These are phyloP conservation scores for Petrolisthes manimaculis DNA, from an alignment of 2,888 invertebrate genomes.

Conservation along the genomic window DNA sequence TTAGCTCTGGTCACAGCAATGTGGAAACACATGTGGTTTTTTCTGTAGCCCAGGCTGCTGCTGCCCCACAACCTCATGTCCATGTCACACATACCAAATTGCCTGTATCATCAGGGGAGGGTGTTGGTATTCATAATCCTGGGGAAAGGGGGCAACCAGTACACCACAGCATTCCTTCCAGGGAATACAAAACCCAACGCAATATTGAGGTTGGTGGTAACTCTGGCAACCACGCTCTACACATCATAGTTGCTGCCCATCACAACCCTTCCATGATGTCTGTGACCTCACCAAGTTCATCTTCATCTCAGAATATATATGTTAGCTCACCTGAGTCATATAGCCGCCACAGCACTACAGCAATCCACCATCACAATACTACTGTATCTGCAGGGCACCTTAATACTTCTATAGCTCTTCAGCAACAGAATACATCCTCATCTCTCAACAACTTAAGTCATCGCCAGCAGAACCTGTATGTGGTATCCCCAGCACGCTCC, in stretches of 20 bases:
- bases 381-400: neutral
- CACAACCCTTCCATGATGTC: conserved; percentile 4
- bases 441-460: neutral
- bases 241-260: conserved; percentile 26
- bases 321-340: conserved; percentile 18
- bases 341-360: neutral
- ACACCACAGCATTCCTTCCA: neutral
- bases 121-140: neutral
- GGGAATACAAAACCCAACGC: conserved; percentile 4
- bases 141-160: neutral
- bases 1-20: neutral
- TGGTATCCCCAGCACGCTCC: conserved; percentile 31
- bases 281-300: neutral
- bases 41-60: conserved; percentile 29
- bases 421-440: neutral
- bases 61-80: neutral
- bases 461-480: conserved; percentile 43
- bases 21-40: conserved; percentile 25
- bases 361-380: conserved; percentile 4
- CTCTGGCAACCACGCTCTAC: conserved; percentile 7
- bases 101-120: neutral
- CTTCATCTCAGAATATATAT: conserved; percentile 34
- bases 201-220: conserved; percentile 21
- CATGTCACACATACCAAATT: neutral
- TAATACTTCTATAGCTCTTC: neutral